Conservation (phyloP, 92 coral and sea anemone species). For the Diadumene lineata region DNA sequence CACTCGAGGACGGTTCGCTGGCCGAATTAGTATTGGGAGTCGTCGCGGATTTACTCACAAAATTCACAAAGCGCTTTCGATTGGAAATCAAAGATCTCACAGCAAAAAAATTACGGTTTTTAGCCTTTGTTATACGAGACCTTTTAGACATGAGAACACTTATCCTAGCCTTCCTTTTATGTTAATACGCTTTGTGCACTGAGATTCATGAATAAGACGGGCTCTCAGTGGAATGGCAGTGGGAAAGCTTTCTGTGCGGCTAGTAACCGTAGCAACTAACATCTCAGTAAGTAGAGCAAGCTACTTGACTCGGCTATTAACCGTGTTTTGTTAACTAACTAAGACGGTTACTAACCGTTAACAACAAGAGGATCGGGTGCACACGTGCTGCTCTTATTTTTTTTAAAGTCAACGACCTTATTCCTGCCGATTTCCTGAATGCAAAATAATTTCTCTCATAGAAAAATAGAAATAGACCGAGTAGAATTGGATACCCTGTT, state of each 20-base stretch:
- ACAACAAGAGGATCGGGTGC: slow-evolving; percentile 16
- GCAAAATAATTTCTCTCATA: no score
- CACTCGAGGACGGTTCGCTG: slow-evolving; percentile 5
- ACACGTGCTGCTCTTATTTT: no score
- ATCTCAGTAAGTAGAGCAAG: slow-evolving; percentile 3
- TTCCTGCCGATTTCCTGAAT: no score
- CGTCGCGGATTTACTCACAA: neutral
- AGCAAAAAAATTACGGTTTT: slow-evolving; percentile 1
- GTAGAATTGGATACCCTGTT: no score
- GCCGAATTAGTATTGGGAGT: neutral
- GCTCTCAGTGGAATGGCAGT: neutral
- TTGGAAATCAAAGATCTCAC: slow-evolving; percentile 19
- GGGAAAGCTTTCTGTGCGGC: slow-evolving; percentile 13
- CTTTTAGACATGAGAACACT: neutral
- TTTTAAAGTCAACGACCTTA: no score
- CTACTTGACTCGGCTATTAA: neutral
- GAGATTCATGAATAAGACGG: neutral
- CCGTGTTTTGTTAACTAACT: slow-evolving; percentile 12
- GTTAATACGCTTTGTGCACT: neutral
- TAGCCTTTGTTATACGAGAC: neutral
- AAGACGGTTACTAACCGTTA: slow-evolving; percentile 20
- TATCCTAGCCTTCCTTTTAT: neutral
- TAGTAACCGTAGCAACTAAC: slow-evolving; percentile 13
- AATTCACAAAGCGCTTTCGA: slow-evolving; percentile 22
- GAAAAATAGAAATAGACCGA: no score